Conservation (phyloP, 2,888 invertebrate species). For the Protonemura montana region DNA sequence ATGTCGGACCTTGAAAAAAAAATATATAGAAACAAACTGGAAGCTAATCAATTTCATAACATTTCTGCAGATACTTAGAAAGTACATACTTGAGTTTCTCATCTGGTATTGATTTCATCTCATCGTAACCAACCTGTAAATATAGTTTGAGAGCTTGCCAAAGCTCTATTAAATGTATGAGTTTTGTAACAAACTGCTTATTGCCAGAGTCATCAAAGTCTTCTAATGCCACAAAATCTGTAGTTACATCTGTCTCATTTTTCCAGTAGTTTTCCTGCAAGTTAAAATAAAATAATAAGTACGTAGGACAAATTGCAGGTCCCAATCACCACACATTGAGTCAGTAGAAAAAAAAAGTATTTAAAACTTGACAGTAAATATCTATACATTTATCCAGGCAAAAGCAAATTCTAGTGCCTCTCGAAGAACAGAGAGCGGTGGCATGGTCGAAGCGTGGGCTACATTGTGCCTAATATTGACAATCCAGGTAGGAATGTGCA, state of each 20-base stretch:
- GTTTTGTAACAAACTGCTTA: neutral
- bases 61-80: too few relatives aligned
- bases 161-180: conserved; percentile 36
- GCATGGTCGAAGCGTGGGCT: conserved; percentile 75
- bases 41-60: too few relatives aligned
- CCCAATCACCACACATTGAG: too few relatives aligned
- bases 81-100: neutral
- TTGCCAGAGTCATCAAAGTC: neutral
- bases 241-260: conserved; percentile 62
- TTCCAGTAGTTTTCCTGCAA: conserved; percentile 69
- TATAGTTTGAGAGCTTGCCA: conserved; percentile 45
- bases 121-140: conserved; percentile 14
- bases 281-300: conserved; percentile 38
- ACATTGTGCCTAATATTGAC: conserved; percentile 80
- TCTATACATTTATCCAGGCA: conserved; percentile 69
- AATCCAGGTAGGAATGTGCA: conserved; percentile 81
- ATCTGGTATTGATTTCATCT: conserved; percentile 30
- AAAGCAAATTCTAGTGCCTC: conserved; percentile 70
- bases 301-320: too few relatives aligned
- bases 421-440: conserved; percentile 69
- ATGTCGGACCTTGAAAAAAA: neutral
- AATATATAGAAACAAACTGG: too few relatives aligned
- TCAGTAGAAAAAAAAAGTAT: too few relatives aligned
- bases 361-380: too few relatives aligned
- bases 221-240: conserved; percentile 58